Base-by-base conservation (phyloP, 2,797 vertebrate genomes). In the Philypnodon macrostomus region DNA sequence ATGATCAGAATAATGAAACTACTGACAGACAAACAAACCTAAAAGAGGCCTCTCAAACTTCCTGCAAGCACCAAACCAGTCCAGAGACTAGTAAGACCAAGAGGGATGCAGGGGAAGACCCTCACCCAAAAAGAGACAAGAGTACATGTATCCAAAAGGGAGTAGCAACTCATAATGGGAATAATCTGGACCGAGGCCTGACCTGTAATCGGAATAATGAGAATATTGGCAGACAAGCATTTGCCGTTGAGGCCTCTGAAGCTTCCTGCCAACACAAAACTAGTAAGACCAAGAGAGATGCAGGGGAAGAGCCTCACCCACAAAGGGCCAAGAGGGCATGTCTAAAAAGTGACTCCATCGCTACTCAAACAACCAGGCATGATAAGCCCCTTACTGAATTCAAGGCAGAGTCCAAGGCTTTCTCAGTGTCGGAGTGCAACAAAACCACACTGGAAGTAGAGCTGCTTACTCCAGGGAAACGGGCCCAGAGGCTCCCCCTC, bases 381-480 rank as follows among this genome's bases (percentile, higher is more conserved):
- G 70, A 71, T n/a, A n/a, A n/a, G n/a, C n/a, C n/a, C n/a, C 61
- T 67, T 74, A 8, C n/a, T n/a, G 49, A 75, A 75, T 71, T 73
- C 67, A 58, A 77, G 63, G 60, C 69, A 56, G 73, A 72, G 75
- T 84, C 84, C 71, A 80, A 82, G 82, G 86, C 79, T 86, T 74
- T 76, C 79, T 81, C 75, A 64, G 79, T 73, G 73, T 58, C 75
- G 53, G 81, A 85, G 66, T 56, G 69, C 70, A 77, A 75, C 75
- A 80, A 90, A 89, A 80, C 68, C 79, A 58, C 47, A 47, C 63
- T 87, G 87, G 87, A 87, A 85, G 87, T 87, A 74, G 85, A 89
- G 75, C 87, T 87, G 58, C 81, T 86, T 84, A 85, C 90, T 89
- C 84, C 77, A 85, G 87, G 84, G 83, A 88, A 80, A 88, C 77